These are phyloP conservation scores for pig (Sus scrofa) DNA, from an alignment of 2,113 vertebrate genomes.

Conservation along the genomic window T2T-Sscrofa CM000812.6:144811001-144811500, in stretches of 20 bases:
- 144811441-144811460: neutral
- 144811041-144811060: neutral
- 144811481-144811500: neutral
- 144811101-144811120: constrained; percentile 22
- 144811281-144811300: neutral
- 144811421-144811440: neutral
- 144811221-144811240: constrained; percentile 12
- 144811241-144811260: constrained; percentile 1
- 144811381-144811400: neutral
- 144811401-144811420: neutral
- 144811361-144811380: neutral
- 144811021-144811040: neutral
- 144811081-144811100: neutral
- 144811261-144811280: neutral
- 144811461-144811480: neutral
- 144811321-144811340: neutral
- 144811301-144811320: neutral
- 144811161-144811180: neutral
- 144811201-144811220: constrained; percentile 21
- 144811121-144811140: constrained; percentile 20
- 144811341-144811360: neutral
- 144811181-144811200: neutral
- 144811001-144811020: neutral
- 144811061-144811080: neutral
- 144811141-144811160: neutral